Conservation (phyloP, 1,140 invertebrate genomes). For the Apis dorsata region DNA sequence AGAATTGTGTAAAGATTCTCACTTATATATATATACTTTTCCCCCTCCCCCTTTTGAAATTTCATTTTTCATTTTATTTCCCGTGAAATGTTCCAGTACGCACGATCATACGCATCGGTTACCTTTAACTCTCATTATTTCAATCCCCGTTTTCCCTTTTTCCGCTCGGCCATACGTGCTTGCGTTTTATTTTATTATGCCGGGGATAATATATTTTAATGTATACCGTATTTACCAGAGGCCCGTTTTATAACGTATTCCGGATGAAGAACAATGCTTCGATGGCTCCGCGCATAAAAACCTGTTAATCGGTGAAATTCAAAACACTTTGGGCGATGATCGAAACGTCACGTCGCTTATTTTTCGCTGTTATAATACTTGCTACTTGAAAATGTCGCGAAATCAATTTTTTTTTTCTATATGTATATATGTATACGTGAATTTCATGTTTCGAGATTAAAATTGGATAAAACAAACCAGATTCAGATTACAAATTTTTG, state of each 20-base stretch:
- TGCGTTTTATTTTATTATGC: background rate
- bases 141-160: background rate
- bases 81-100: background rate
- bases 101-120: constrained; percentile 1
- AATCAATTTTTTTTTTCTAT: no score
- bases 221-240: background rate
- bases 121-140: background rate
- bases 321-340: background rate
- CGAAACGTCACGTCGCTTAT: background rate
- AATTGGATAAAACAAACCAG: no score
- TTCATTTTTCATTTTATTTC: background rate
- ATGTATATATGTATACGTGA: no score
- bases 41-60: background rate
- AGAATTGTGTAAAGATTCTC: background rate
- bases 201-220: background rate
- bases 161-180: background rate
- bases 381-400: no score
- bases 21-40: background rate
- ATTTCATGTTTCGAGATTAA: no score
- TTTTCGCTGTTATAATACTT: background rate
- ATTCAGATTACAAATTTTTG: no score
- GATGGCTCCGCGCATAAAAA: background rate
- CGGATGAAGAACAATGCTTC: background rate
- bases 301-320: background rate
- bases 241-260: background rate